Base-by-base conservation (phyloP, 2,888 invertebrate species). In the Pyralis farinalis region DNA sequence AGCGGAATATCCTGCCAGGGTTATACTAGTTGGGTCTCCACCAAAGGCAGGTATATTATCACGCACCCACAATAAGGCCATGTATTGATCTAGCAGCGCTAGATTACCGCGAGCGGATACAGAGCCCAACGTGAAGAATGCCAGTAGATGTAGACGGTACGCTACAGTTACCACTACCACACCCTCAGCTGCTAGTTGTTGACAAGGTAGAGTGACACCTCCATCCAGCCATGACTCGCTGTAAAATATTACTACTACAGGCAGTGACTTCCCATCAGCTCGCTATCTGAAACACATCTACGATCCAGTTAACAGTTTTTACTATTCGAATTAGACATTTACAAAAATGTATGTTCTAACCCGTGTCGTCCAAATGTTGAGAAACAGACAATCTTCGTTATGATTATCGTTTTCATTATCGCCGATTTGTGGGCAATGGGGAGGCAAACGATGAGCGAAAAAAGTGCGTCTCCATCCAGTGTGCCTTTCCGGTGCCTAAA, bases 321-420 rank as follows among this genome's bases (percentile, higher is more conserved):
- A 31, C 10, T 11, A 29, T 30, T 8, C 22, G 12, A 34, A 22
- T n/a, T 11, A 10, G 10, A 42, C 8, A 32, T 16, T 16, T 25
- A 25, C 25, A 5, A 7, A 25, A 8, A 8, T 25, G n/a, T n/a
- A 7, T 25, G 25, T 25, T 44, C 61, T 51, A 57, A 94, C 94
- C 90, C 93, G 92, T 33, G 97, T 95, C 1, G 94, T 93, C 96
- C 97, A 98, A 48, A 98, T 93, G 67, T 97, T 97, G 36, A 98
- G 80, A 68, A 94, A 96, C n/a, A 98, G 90, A 63, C 98, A 98
- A 76, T 98, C 96, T 85, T 97, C 96, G 47, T 84, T 91, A 63
- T 57, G 73, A 55, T 62, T 80, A 25, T 71, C 70, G 29, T 58
- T 70, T 40, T 58, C 67, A 34, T 61, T 57, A 43, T 69, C 72